Evolutionary conservation across 2,888 invertebrate genomes (phyloP).

Genomic region (Antitype chi): DNA sequence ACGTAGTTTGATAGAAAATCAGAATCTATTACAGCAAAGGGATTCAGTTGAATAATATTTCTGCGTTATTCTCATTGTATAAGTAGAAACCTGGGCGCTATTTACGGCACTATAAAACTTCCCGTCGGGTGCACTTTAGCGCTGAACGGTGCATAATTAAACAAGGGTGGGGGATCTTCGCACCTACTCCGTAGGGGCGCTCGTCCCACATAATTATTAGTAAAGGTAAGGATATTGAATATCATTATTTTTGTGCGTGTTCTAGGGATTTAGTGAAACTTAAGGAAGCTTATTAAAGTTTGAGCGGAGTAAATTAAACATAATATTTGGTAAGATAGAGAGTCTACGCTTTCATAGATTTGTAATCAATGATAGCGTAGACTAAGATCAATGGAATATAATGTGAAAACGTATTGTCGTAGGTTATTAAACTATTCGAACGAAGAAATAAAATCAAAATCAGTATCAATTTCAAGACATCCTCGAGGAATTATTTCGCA

Average conservation of each 20-base stretch:
- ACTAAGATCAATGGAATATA: not conserved
- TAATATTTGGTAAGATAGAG: not conserved
- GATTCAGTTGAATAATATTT: slow-evolving; percentile 47
- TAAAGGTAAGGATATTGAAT: slow-evolving; percentile 62
- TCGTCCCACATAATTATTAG: slow-evolving; percentile 67
- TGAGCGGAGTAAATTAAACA: slow-evolving; percentile 9
- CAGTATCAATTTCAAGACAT: not conserved
- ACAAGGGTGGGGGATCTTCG: slow-evolving; percentile 68
- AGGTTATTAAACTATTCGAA: not conserved
- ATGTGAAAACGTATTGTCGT: not conserved
- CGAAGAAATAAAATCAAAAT: not conserved
- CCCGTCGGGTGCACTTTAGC: slow-evolving; percentile 76
- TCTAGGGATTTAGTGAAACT: slow-evolving; percentile 22
- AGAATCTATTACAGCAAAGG: slow-evolving; percentile 24
- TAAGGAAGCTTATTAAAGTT: slow-evolving; percentile 11
- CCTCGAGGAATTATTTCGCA: slow-evolving; percentile 1
- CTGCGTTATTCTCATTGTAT: slow-evolving; percentile 59
- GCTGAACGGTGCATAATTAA: slow-evolving; percentile 81
- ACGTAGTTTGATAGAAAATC: slow-evolving; percentile 29
- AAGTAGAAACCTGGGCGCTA: slow-evolving; percentile 59
- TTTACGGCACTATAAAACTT: slow-evolving; percentile 74
- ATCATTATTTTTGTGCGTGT: slow-evolving; percentile 58
- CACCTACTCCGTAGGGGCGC: slow-evolving; percentile 65
- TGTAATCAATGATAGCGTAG: slow-evolving; percentile 2
- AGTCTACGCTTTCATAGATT: too few species aligned